Base-by-base conservation (phyloP, 2,888 invertebrate species). In the Polyommatus icarus region DNA sequence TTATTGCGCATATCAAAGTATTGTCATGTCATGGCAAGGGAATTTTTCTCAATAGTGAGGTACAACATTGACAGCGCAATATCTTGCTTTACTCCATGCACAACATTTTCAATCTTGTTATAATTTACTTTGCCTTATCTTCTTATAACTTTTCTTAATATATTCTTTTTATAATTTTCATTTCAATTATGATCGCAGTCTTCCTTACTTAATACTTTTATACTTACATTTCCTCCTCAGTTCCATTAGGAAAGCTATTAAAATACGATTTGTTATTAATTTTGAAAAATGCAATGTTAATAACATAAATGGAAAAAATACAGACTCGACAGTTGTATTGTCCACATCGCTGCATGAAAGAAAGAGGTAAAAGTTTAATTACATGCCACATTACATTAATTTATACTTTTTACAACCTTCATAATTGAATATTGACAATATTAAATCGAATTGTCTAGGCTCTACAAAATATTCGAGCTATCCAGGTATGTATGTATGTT, bases 261-360 rank as follows among this genome's bases (percentile, higher is more conserved):
- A 82, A 84, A 78, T 67, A 71, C 15, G 50, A 76, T 32, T 40
- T 20, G 18, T 46, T 29, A 67, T 29, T 67, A 67, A 3, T 67
- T 20, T 6, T 1, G 5, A 2, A 67, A 46, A 46, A 72, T 20
- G 20, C 67, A n/a, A 54, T 46, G 46, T 3, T 1, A 67, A 12
- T 10, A 46, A 77, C 15, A 76, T 76, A 46, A 46, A 76, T 15
- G 32, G n/a, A 4, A 7, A 54, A 20, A 59, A 46, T 78, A 87
- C 89, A 88, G 84, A 90, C 90, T 85, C 84, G 32, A 78, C 15
- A 7, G 84, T 83, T 3, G 83, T 77, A 81, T 87, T 85, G 78
- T 89, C 89, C 83, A 82, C 81, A 32, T 20, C 40, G 79, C 83
- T 84, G 89, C 90, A 86, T 89, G 89, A 76, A 88, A 87, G 71